Conservation (phyloP, 2,888 invertebrate genomes). For the Bhutanitis thaidina region DNA sequence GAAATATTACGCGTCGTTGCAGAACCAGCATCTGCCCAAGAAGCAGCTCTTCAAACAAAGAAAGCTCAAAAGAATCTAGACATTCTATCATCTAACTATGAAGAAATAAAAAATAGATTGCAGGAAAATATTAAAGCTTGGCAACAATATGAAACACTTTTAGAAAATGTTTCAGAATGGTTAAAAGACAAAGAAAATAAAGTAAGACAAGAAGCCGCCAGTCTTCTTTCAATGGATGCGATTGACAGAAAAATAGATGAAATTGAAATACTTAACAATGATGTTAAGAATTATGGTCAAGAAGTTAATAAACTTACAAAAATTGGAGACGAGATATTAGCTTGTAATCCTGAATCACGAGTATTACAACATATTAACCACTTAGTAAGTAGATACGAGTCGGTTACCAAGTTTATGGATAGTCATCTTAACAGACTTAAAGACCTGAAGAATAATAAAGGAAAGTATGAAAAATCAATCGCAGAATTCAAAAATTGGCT, state of each 20-base stretch:
- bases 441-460: conserved; percentile 85
- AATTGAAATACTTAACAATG: conserved; percentile 80
- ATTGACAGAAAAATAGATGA: conserved; percentile 85
- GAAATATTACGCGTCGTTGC: conserved; percentile 86
- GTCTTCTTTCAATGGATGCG: conserved; percentile 83
- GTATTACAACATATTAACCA: conserved; percentile 90
- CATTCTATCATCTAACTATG: conserved; percentile 83
- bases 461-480: conserved; percentile 83
- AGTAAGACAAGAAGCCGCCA: conserved; percentile 86
- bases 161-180: conserved; percentile 88
- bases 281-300: conserved; percentile 82
- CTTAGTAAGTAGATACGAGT: conserved; percentile 86
- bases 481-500: conserved; percentile 89
- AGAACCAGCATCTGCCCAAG: conserved; percentile 83
- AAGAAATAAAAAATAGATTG: conserved; percentile 83
- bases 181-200: conserved; percentile 88
- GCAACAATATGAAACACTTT: conserved; percentile 88
- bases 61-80: conserved; percentile 86
- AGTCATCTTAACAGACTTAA: conserved; percentile 86
- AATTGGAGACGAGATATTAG: conserved; percentile 85
- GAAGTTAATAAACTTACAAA: conserved; percentile 84
- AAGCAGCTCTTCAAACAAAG: conserved; percentile 84
- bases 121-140: conserved; percentile 87
- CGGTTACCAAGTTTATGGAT: conserved; percentile 84
- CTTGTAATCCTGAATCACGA: conserved; percentile 90